Percentiles rank a stretch among this genome's conserved stretches.
Conservation (phyloP, 2,888 invertebrate species). For the Plebejus anna region DNA sequence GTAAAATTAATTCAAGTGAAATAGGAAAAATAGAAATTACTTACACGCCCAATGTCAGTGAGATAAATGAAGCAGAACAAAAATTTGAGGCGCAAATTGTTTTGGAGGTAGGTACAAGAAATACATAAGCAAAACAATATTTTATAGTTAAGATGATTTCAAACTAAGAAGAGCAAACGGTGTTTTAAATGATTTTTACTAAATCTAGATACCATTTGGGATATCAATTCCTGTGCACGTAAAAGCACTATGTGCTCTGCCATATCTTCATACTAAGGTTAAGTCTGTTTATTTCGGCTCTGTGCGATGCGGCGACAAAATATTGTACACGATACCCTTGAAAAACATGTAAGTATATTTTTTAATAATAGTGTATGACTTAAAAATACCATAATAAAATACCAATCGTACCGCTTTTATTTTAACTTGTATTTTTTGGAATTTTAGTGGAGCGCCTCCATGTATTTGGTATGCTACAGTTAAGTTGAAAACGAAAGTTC, state of each 20-base stretch:
- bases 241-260: constrained; percentile 79
- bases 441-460: constrained; percentile 75
- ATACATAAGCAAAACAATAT: neutral
- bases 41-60: constrained; percentile 70
- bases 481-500: constrained; percentile 52
- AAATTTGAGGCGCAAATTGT: constrained; percentile 62
- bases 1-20: constrained; percentile 71
- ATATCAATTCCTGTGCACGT: constrained; percentile 79
- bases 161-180: constrained; percentile 3
- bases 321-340: constrained; percentile 72
- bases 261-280: constrained; percentile 69
- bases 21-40: constrained; percentile 68
- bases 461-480: constrained; percentile 78
- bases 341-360: constrained; percentile 73
- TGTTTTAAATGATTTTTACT: neutral
- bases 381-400: too few relatives aligned
- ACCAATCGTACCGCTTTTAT: neutral
- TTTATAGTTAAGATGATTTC: constrained; percentile 2
- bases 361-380: neutral
- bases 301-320: constrained; percentile 81
- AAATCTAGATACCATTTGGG: constrained; percentile 75
- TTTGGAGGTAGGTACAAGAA: constrained; percentile 60
- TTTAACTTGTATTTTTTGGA: constrained; percentile 7
- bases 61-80: constrained; percentile 67
- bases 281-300: constrained; percentile 74